Conservation (phyloP, 2,113 vertebrate species). For the Dermatemys mawii region DNA sequence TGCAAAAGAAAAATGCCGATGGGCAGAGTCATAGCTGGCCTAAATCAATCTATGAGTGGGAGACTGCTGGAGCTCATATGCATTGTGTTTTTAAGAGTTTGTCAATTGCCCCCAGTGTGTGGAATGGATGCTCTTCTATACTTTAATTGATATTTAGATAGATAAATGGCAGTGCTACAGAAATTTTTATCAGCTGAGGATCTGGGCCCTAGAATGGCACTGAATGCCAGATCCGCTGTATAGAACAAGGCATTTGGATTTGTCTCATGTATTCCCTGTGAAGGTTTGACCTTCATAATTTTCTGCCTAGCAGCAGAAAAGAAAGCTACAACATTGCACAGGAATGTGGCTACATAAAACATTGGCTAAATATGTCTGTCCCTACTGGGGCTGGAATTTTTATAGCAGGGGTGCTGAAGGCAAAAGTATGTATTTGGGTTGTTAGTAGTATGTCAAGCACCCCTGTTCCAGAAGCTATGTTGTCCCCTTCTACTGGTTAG, state of each 20-base stretch:
- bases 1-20: conserved; percentile 1
- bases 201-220: neutral
- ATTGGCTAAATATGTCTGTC: neutral
- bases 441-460: no score
- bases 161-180: neutral
- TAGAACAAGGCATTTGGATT: neutral
- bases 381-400: no score
- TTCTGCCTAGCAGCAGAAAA: conserved; percentile 15
- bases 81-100: neutral
- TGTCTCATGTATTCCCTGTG: neutral
- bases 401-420: no score
- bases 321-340: neutral
- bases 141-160: neutral
- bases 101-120: neutral
- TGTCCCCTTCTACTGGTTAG: neutral
- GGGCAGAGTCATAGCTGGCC: neutral
- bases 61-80: neutral
- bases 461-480: no score
- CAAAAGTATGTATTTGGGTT: no score
- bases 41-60: neutral
- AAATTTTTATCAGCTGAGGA: neutral
- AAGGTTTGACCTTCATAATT: neutral
- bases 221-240: neutral
- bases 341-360: conserved; percentile 12
- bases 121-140: rapidly evolving